A percentile compares a stretch with the other conserved stretches of the same genome.
Conservation (phyloP, 2,113 vertebrate genomes). For the Nerophis ophidion region DNA sequence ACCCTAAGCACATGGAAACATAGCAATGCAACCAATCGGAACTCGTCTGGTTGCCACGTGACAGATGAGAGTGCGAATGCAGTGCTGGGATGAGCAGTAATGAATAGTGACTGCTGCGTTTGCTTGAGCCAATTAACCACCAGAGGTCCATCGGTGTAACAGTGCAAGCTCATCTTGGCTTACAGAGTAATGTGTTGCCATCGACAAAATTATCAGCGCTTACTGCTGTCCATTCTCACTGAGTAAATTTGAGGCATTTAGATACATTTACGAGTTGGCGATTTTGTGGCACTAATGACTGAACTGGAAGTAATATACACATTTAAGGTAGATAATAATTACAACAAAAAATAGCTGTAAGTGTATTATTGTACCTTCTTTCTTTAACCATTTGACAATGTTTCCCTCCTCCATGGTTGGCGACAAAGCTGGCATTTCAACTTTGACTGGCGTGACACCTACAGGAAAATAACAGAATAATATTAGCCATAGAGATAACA, state of each 20-base stretch:
- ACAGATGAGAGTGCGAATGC: conserved; percentile 40
- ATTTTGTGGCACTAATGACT: background rate
- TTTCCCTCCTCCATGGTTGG: conserved; percentile 97
- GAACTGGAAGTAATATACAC: background rate
- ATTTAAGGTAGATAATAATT: background rate
- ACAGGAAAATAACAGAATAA: conserved; percentile 49
- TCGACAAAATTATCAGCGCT: conserved; percentile 11
- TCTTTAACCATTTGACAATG: conserved; percentile 95
- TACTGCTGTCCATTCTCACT: background rate
- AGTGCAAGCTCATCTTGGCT: conserved; percentile 16
- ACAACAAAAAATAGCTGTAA: background rate
- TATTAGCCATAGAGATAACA: background rate
- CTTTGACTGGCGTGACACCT: conserved; percentile 80
- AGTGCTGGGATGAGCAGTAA: conserved; percentile 41
- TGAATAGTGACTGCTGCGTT: conserved; percentile 38
- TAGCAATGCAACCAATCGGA: conserved; percentile 43
- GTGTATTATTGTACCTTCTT: conserved; percentile 79
- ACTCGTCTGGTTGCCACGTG: conserved; percentile 30
- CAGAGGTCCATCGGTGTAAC: conserved; percentile 39
- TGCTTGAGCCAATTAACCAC: conserved; percentile 51
- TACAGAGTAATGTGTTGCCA: conserved; percentile 27
- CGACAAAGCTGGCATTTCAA: conserved; percentile 95
- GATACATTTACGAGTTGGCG: background rate
- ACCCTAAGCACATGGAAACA: conserved; percentile 52
- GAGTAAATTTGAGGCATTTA: background rate